Evolutionary conservation across 1,140 invertebrate genomes (phyloP).

Genomic region (Holcopasites calliopsidis): DNA sequence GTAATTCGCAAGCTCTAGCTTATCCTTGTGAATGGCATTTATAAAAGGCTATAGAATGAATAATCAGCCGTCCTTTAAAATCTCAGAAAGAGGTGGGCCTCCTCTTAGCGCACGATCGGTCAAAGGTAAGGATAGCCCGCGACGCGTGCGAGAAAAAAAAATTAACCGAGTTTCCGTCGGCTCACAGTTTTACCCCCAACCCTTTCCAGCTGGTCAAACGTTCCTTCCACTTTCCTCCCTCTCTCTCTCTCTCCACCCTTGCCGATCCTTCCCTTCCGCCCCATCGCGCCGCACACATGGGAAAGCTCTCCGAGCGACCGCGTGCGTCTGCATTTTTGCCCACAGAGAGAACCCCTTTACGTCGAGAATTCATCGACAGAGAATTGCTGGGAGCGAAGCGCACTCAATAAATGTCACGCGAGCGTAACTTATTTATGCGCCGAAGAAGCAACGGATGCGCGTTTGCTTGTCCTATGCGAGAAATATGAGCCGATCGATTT

Average conservation of each 20-base stretch:
- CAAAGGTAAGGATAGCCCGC: constrained; percentile 42
- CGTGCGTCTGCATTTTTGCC: constrained; percentile 38
- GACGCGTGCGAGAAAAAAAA: constrained; percentile 12
- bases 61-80: constrained; percentile 25
- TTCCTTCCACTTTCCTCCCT: no score
- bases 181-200: neutral
- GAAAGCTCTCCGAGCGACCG: constrained; percentile 53
- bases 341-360: constrained; percentile 23
- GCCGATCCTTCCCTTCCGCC: no score
- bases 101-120: constrained; percentile 48
- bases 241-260: neutral
- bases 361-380: constrained; percentile 27
- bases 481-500: constrained; percentile 44
- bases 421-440: constrained; percentile 65
- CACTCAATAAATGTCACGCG: constrained; percentile 62
- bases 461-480: constrained; percentile 1
- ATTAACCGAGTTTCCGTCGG: neutral
- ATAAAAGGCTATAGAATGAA: neutral
- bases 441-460: constrained; percentile 29
- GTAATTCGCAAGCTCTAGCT: neutral
- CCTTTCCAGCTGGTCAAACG: neutral
- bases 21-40: neutral
- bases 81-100: neutral
- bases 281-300: constrained; percentile 12
- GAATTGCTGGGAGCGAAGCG: neutral